Base-by-base conservation (phyloP, 2,113 vertebrate species). In the Eulemur macaco region DNA sequence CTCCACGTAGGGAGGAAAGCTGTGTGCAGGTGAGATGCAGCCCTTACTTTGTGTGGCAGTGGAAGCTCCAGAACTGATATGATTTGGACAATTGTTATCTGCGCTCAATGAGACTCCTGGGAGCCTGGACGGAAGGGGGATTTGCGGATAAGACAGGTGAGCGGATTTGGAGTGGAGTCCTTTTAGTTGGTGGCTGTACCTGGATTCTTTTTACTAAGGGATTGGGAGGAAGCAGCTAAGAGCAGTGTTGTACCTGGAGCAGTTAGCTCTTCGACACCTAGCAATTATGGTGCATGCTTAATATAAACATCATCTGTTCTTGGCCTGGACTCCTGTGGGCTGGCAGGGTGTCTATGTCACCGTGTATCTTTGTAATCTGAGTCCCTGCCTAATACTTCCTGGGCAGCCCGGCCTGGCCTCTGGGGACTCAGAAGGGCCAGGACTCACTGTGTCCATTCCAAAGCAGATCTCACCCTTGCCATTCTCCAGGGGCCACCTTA, bases 361-460 rank as follows among this genome's bases (percentile, higher is more conserved):
- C 34, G 0, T 34, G 45, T 93, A 94, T 94, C 94, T 96, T 80
- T 95, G 94, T 25, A 94, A 95, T 96, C 93, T 89, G 97, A 97
- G 86, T 73, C 74, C 34, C 45, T 71, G 27, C 68, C 82, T 77
- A 91, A 81, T 85, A 89, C 68, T 97, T 97, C 95, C 93, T 95
- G 95, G 63, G 89, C 68, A 76, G 56, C 56, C 68, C 50, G 50
- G 64, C 81, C 68, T 95, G 63, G 73, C 20, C 94, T 91, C 0
- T 1, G 39, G 21, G 47, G 25, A 20, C 64, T 50, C 60, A n/a
- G 86, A 88, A 45, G 73, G 47, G 66, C 34, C 88, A 64, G 92
- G 37, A 60, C 7, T 76, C 80, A 37, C 37, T 77, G 52, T 88
- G 60, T 85, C 23, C 8, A 42, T 56, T 80, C 71, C 63, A 64